A percentile compares a stretch with the other conserved stretches of the same genome.
Conservation (phyloP, 2,888 invertebrate species). For the Lathronympha strigana region DNA sequence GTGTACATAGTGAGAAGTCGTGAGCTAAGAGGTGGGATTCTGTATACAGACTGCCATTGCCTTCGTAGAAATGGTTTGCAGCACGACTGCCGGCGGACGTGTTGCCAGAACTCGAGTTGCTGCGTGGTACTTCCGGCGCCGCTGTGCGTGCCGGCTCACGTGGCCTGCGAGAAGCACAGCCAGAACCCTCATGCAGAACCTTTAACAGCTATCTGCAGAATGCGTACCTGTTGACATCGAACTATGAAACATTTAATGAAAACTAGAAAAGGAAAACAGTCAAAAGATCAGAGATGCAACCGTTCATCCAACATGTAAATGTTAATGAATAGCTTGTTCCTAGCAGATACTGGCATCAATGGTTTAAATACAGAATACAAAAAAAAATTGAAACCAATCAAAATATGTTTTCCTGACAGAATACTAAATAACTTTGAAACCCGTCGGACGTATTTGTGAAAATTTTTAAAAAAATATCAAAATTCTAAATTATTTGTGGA, state of each 20-base stretch:
- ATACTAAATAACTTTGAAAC: constrained; percentile 53
- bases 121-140: constrained; percentile 67
- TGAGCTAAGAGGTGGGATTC: constrained; percentile 78
- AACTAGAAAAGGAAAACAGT: not conserved
- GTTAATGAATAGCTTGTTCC: constrained; percentile 24
- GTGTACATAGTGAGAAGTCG: constrained; percentile 62
- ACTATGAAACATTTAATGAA: not conserved
- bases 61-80: constrained; percentile 84
- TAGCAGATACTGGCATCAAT: constrained; percentile 42
- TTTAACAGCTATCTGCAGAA: constrained; percentile 61
- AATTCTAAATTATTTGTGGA: constrained; percentile 57
- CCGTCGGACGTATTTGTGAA: constrained; percentile 61
- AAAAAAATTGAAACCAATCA: constrained; percentile 46
- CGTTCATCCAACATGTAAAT: not conserved
- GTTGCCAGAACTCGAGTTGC: constrained; percentile 72
- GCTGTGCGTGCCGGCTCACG: constrained; percentile 63
- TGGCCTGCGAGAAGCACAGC: constrained; percentile 65
- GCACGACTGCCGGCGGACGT: constrained; percentile 80
- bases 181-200: constrained; percentile 72
- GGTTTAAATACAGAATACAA: constrained; percentile 48
- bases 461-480: constrained; percentile 53
- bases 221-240: constrained; percentile 47
- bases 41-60: constrained; percentile 82
- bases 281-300: not conserved
- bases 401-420: constrained; percentile 53